A percentile compares a stretch with the other conserved stretches of the same genome.
Evolutionary conservation across 35 echinoderm and acorn worm genomes (phyloP).

Genomic region (Ophiothrix spiculata): DNA sequence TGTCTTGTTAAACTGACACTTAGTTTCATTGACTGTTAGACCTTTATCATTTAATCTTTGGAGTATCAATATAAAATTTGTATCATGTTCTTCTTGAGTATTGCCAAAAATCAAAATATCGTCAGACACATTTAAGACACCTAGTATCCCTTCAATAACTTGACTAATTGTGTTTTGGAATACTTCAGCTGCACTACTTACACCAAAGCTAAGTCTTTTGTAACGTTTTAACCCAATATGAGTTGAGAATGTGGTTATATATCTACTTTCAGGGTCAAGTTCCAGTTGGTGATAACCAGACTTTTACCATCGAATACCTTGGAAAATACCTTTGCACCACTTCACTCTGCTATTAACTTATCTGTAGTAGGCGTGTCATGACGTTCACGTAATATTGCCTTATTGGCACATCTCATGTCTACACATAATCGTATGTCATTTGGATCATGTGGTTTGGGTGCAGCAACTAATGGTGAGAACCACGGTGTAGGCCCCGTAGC

Average conservation of each 20-base stretch:
- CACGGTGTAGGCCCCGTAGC: constrained; percentile 25
- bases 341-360: constrained; percentile 27
- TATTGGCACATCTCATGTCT: constrained; percentile 58
- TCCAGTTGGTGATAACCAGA: constrained; percentile 53
- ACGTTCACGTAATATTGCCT: constrained; percentile 51
- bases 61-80: constrained; percentile 5
- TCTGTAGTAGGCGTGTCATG: constrained; percentile 46
- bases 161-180: constrained; percentile 68
- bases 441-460: constrained; percentile 29
- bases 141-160: constrained; percentile 43
- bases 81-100: constrained; percentile 20
- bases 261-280: not conserved
- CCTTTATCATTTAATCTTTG: constrained; percentile 16
- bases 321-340: constrained; percentile 22
- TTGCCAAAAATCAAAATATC: constrained; percentile 27
- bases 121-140: constrained; percentile 40
- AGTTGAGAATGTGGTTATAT: constrained; percentile 49
- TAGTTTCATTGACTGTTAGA: constrained; percentile 40
- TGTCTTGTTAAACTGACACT: constrained; percentile 47
- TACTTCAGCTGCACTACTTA: constrained; percentile 28
- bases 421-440: constrained; percentile 55
- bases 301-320: constrained; percentile 48
- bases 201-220: constrained; percentile 30
- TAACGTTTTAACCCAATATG: constrained; percentile 12
- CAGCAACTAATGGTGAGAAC: constrained; percentile 6